Evolutionary conservation across 2,113 vertebrate species (phyloP).

Genomic region (Dromas ardeola): DNA sequence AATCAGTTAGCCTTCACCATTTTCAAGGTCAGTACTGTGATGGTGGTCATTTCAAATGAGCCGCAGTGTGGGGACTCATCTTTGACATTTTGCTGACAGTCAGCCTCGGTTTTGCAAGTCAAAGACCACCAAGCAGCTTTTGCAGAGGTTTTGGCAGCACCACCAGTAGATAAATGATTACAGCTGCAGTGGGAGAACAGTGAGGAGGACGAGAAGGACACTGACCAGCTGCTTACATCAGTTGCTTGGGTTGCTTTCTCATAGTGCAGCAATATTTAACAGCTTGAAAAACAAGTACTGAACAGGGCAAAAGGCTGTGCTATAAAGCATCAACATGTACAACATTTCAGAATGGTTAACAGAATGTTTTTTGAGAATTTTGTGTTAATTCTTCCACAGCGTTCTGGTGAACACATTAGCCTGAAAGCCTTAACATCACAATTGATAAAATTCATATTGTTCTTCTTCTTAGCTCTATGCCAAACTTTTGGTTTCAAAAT

Average conservation of each 20-base stretch:
- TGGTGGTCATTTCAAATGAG: not conserved
- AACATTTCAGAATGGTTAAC: not conserved
- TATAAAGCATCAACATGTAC: not conserved
- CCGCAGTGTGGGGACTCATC: not conserved
- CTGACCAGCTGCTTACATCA: not conserved
- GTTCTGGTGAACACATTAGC: not conserved
- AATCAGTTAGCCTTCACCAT: not conserved
- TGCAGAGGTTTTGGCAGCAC: not conserved
- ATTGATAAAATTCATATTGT: not conserved
- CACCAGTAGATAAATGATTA: not conserved
- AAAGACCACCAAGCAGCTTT: not conserved
- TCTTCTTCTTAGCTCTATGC: not conserved
- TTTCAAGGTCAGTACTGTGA: not conserved
- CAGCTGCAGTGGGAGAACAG: not conserved
- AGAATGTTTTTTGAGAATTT: not conserved
- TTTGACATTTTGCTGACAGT: not conserved
- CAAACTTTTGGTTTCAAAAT: not conserved
- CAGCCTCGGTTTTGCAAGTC: not conserved
- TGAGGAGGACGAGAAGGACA: not conserved
- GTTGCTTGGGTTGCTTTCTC: not conserved
- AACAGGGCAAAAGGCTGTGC: not conserved
- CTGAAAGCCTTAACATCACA: not conserved
- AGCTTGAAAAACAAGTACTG: not conserved
- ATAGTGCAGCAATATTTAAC: not conserved
- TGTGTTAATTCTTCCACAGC: not conserved